These are phyloP conservation scores for Saiga tatarica DNA, from an alignment of 2,113 vertebrate species.

Conservation along the genomic window DNA sequence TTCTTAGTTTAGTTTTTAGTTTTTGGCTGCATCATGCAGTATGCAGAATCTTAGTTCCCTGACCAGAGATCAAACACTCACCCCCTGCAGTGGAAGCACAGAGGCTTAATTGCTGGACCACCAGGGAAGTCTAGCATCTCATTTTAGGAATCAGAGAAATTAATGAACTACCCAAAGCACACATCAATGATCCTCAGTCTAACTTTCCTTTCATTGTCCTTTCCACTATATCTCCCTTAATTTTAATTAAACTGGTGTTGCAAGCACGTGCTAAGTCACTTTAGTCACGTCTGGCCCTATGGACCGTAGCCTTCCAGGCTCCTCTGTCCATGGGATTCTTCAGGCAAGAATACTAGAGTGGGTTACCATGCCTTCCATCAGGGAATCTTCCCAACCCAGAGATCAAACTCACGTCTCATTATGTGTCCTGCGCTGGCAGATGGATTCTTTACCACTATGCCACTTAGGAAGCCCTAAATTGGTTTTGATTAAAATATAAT, in stretches of 20 bases:
- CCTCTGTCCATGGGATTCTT: background rate
- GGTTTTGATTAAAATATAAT: slow-evolving; percentile 34
- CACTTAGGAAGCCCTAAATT: background rate
- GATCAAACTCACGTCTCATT: background rate
- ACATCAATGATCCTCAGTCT: background rate
- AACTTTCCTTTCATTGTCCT: background rate
- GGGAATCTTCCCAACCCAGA: background rate
- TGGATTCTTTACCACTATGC: background rate
- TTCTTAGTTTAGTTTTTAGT: background rate
- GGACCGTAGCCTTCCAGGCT: background rate
- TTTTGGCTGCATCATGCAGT: background rate
- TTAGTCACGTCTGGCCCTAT: background rate
- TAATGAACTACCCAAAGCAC: background rate
- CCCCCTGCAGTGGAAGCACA: background rate
- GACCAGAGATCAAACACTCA: background rate
- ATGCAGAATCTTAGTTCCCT: background rate
- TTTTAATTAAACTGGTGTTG: slow-evolving; percentile 26
- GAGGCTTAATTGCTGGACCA: background rate
- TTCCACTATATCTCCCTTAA: background rate
- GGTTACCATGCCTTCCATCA: background rate
- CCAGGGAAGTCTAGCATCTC: background rate
- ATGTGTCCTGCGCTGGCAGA: background rate
- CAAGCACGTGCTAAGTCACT: background rate
- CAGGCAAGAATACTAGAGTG: background rate
- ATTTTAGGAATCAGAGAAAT: background rate